phyloP scores from a whole-genome alignment of 2,888 invertebrate genomes.

The Synergus japonicus region DNA sequence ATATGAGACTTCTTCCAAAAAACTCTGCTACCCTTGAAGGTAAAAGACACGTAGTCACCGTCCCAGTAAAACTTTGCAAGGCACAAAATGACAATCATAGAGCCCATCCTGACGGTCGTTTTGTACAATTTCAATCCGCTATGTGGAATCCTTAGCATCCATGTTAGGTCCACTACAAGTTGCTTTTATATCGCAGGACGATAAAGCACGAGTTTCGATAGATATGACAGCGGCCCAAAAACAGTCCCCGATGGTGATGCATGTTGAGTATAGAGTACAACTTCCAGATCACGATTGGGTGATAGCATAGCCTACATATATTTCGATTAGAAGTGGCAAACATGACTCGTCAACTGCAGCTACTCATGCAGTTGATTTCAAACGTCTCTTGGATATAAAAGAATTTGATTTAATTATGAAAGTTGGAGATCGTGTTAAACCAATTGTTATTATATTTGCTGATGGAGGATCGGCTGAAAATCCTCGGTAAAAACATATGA shows the following conservation, averaged over 20 bases:
- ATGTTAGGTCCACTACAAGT: conserved; percentile 57
- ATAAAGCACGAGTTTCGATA: conserved; percentile 65
- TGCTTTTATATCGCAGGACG: conserved; percentile 54
- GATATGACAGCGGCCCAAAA: conserved; percentile 73
- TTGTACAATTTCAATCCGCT: conserved; percentile 59
- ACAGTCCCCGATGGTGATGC: conserved; percentile 69
- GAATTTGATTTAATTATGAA: no score
- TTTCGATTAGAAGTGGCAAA: no score
- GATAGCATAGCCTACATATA: conserved; percentile 53
- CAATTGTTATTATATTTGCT: no score
- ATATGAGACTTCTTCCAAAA: conserved; percentile 59
- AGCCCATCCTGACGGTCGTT: conserved; percentile 59
- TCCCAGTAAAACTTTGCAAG: conserved; percentile 61
- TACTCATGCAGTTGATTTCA: not conserved
- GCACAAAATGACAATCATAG: conserved; percentile 50
- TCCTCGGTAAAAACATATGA: no score
- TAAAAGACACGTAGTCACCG: conserved; percentile 64
- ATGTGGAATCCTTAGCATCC: conserved; percentile 56
- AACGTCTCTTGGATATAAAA: not conserved
- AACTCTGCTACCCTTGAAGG: conserved; percentile 58
- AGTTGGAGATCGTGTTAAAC: no score
- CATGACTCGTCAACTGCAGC: not conserved
- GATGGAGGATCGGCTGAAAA: no score
- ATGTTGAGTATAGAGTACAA: conserved; percentile 62
- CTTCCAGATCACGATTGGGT: conserved; percentile 69